phyloP scores from a whole-genome alignment of 2,797 vertebrate species.

The Danio jaintianensis region DNA sequence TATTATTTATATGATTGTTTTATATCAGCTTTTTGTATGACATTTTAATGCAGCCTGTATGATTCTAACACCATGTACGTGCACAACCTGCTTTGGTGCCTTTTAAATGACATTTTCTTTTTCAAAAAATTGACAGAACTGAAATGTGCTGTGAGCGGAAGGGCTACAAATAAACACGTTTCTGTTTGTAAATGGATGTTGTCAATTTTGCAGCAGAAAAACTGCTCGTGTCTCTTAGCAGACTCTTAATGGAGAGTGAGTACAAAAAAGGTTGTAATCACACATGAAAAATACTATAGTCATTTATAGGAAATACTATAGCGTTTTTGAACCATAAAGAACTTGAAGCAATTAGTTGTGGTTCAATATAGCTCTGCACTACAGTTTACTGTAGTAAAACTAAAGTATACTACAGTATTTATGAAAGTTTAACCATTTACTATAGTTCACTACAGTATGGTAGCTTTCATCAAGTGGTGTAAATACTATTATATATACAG shows the following conservation, averaged over 20 bases:
- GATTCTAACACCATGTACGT: neutral
- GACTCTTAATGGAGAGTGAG: neutral
- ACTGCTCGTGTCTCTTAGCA: neutral
- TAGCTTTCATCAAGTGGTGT: too few relatives aligned
- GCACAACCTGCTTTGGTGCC: neutral
- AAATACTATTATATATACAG: too few relatives aligned
- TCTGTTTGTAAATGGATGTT: neutral
- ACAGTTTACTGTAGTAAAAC: too few relatives aligned
- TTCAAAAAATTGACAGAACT: neutral
- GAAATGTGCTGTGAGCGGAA: neutral
- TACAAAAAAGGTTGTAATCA: neutral
- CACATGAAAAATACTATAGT: too few relatives aligned
- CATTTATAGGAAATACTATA: too few relatives aligned
- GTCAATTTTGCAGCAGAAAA: neutral
- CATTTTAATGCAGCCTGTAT: neutral
- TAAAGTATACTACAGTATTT: too few relatives aligned
- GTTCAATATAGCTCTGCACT: too few relatives aligned
- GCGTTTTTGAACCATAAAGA: too few relatives aligned
- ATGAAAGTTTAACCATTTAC: too few relatives aligned
- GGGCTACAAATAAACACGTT: conserved; percentile 26
- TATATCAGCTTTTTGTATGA: conserved; percentile 17
- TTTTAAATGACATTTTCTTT: neutral
- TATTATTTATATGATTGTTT: conserved; percentile 4
- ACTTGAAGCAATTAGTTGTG: too few relatives aligned
- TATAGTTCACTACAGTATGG: too few relatives aligned